A percentile compares a stretch with the other conserved stretches of the same genome.
These are phyloP conservation scores for Sceloporus undulatus DNA, from an alignment of 2,113 vertebrate genomes.

Conservation along the genomic window DNA sequence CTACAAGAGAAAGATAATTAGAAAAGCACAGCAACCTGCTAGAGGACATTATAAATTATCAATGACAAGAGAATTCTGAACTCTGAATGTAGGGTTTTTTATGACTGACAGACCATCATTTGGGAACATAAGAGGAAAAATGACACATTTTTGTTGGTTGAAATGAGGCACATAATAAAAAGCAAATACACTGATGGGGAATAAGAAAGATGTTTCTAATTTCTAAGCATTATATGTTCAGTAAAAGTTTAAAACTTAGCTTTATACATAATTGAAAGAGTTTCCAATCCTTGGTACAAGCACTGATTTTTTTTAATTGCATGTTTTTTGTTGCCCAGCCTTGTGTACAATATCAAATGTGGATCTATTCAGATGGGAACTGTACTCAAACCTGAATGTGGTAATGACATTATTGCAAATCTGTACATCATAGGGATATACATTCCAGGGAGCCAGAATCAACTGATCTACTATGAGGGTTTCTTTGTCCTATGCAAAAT, in stretches of 20 bases:
- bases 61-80: constrained; percentile 64
- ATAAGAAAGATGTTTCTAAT: neutral
- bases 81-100: constrained; percentile 51
- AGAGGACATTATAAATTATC: constrained; percentile 64
- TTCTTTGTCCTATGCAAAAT: neutral
- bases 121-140: constrained; percentile 35
- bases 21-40: constrained; percentile 70
- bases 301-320: no score
- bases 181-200: neutral
- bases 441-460: neutral
- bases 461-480: neutral
- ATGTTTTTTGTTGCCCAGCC: neutral
- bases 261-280: no score
- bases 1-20: constrained; percentile 74
- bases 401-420: neutral
- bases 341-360: neutral
- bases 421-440: neutral
- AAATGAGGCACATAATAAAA: constrained; percentile 36
- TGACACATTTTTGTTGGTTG: constrained; percentile 43
- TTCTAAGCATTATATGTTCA: neutral
- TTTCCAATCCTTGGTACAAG: neutral
- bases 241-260: neutral
- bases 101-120: constrained; percentile 58
- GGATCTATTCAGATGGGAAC: neutral
- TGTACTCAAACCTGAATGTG: neutral